Base-by-base conservation (phyloP, 2,797 vertebrate species). In the Takifugu ocellatus region DNA sequence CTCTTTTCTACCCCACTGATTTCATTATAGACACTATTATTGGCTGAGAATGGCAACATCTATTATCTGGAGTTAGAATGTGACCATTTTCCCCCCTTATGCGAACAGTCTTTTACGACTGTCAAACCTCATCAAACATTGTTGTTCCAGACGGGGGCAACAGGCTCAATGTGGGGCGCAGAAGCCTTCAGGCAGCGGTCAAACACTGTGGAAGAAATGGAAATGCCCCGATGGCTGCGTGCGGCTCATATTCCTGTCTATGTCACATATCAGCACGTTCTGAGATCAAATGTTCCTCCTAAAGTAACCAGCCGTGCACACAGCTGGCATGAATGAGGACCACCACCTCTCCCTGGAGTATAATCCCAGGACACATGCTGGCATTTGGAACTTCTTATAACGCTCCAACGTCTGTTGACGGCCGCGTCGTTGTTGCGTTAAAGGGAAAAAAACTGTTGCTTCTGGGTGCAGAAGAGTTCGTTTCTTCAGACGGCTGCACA, bases 1-100 rank as follows among this genome's bases (percentile, higher is more conserved):
- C 88, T 90, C 81, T 89, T 91, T 92, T 92, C 90, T 90, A 88
- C 87, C 89, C 84, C 79, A 72, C 88, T 88, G 89, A 90, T 91
- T 92, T 91, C 90, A 91, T 93, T 91, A 91, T 90, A 91, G 87
- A 90, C 86, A 88, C 84, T 89, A 91, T 92, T 92, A 91, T 92
- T 90, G 87, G 85, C 88, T 90, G 83, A 84, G 82, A 91, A 90
- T 89, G 87, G 87, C 85, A 88, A 89, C 88, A 90, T 91, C 76
- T 89, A 90, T 92, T 91, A 91, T 91, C 85, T 85, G 59, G 67
- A 85, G 77, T 87, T 72, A 66, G 78, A 88, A 84, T 87, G 78
- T 82, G 80, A 78, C 71, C 77, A 61, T 78, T 81, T 76, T 63
- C 59, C 51, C 56, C 47, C 47, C 43, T 84, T 56, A 83, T 79